Evolutionary conservation across 2,888 invertebrate species (phyloP), one percentile per base, ranked within the genome.

Genomic region (Parnassius apollo): DNA sequence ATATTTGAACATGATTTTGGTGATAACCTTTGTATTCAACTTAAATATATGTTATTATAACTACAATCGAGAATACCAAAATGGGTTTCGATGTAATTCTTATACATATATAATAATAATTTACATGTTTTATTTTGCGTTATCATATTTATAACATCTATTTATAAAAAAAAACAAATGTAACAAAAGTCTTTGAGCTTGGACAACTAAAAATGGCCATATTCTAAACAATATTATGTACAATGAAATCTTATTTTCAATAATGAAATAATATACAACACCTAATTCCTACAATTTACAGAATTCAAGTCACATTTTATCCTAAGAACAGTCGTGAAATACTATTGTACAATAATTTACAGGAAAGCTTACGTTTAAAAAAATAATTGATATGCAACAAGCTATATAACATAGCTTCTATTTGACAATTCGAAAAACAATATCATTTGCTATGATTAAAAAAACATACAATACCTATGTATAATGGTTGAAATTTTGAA

Each of bases 281-380:
- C 80, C 81, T 83, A 83, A 76, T 75, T 69, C 75, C 69, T 74
- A 76, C 62, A 81, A 83, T 82, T 74, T 84, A 83, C 82, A 83
- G 75, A 76, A 72, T 76, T 57, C 48, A 70, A 67, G 80, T 78
- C 74, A 77, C 73, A 76, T 83, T 81, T 48, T 72, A 69, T 69
- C 71, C 85, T 89, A 88, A 81, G 77, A 83, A 88, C 89, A 89
- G 88, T 86, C 85, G 80, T 79, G 80, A 76, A 75, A 77, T 85
- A 75, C 71, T 88, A 89, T 85, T 81, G 71, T 91, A 91, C 91
- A 91, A 88, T 86, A 88, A 90, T 91, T 89, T 91, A 91, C 91
- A 91, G 56, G 78, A 77, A 88, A 89, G 86, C 88, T 85, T 89
- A 73, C 66, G 61, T 67, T 71, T 71, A 71, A 35, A 70, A 66